Evolutionary conservation across 2,888 invertebrate species (phyloP), one percentile per base, ranked within the genome.

Genomic region (Drosophila sordidula): DNA sequence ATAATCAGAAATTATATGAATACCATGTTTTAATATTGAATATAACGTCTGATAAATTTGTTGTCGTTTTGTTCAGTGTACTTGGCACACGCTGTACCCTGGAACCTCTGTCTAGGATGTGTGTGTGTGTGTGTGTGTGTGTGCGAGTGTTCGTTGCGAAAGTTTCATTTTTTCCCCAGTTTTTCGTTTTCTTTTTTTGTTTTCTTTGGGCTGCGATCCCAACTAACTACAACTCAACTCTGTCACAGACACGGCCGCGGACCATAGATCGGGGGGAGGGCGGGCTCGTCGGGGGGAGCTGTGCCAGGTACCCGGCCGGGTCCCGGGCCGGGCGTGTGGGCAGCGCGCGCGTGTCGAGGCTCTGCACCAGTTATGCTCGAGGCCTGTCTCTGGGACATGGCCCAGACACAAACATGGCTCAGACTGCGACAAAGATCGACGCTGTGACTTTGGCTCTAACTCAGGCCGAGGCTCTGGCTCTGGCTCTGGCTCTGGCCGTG

Each of bases 361-460:
- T 71, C 80, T 87, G 87, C 81, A 82, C 85, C 82, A 82, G 85
- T 84, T 87, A 70, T 68, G 81, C 71, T 54, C 62, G 74, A 66
- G 74, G 87, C 61, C 74, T 74, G 87, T 84, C 84, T 77, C 66
- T 73, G 87, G 70, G 66, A 61, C 80, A 76, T 61, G 61, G 50
- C 8, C 45, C 56, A 18, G 18, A 18, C 18, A 54, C 0, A 52
- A 71, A 63, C 59, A 67, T 26, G 78, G 36, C 76, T 41, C 41
- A 50, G 42, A 36, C 59, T 29, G 70, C 58, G 77, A 62, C 71
- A 71, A 70, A 76, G 74, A 75, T 65, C 54, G 51, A 58, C 47
- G 54, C 49, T 36, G 5, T 26, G 32, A 5, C 36, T 42, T 11
- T 8, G 14, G 41, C 41, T 47, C 45, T 9, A 8, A 6, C 34